These are phyloP conservation scores for Phoeniculus purpureus DNA, from an alignment of 2,797 vertebrate species.

Conservation along the genomic window DNA sequence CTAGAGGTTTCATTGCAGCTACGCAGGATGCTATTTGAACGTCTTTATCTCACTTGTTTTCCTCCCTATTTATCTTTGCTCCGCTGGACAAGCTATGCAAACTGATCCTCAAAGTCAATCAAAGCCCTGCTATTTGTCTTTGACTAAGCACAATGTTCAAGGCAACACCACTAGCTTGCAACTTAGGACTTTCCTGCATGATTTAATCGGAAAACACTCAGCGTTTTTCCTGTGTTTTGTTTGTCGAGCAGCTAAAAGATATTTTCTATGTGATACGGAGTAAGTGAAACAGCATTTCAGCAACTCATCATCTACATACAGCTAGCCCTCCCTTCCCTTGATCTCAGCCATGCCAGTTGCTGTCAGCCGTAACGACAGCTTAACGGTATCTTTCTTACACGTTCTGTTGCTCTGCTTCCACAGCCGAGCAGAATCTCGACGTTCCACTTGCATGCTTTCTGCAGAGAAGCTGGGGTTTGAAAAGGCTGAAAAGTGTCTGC, in stretches of 20 bases:
- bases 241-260: not conserved
- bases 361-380: not conserved
- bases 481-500: too few relatives aligned
- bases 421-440: too few relatives aligned
- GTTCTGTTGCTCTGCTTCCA: not conserved
- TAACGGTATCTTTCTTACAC: not conserved
- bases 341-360: not conserved
- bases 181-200: not conserved
- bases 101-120: not conserved
- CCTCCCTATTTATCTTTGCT: not conserved
- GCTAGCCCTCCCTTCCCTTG: not conserved
- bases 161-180: not conserved
- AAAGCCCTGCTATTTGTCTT: not conserved
- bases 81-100: not conserved
- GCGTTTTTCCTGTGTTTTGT: not conserved
- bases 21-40: not conserved
- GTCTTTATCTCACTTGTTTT: not conserved
- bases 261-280: not conserved
- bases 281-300: not conserved
- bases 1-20: not conserved
- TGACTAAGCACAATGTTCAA: slow-evolving; percentile 13
- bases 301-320: not conserved
- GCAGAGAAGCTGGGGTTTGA: too few relatives aligned
- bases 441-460: too few relatives aligned
- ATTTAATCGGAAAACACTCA: not conserved